Conservation (phyloP, 2,113 vertebrate species). For the Cervus canadensis region DNA sequence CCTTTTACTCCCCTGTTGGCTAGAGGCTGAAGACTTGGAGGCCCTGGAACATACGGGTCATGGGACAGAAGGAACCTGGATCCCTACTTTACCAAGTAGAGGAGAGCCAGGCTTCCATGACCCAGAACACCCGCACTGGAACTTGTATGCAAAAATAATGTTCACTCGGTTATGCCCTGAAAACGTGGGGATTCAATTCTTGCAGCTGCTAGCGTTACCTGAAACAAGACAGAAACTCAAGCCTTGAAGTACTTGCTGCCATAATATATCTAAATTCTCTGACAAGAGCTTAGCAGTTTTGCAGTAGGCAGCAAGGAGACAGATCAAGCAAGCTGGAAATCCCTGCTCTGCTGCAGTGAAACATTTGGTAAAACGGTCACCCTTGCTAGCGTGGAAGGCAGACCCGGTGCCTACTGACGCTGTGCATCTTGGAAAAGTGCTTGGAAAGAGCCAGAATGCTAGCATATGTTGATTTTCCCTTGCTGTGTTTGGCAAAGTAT, state of each 20-base stretch:
- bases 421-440: neutral
- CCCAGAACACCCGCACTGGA: neutral
- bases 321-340: slow-evolving; percentile 62
- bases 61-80: neutral
- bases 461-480: slow-evolving; percentile 70
- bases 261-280: neutral
- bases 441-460: slow-evolving; percentile 57
- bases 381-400: slow-evolving; percentile 63
- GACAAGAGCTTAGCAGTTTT: slow-evolving; percentile 51
- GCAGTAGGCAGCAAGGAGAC: slow-evolving; percentile 53
- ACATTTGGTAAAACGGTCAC: slow-evolving; percentile 72
- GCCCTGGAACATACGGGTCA: neutral
- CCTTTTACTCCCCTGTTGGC: neutral
- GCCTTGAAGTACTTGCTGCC: neutral
- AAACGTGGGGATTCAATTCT: neutral
- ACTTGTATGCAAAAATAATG: neutral
- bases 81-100: neutral
- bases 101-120: neutral
- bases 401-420: slow-evolving; percentile 49
- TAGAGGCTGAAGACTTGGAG: neutral
- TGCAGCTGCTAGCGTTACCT: neutral
- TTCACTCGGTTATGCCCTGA: neutral
- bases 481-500: slow-evolving; percentile 68
- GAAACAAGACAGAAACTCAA: neutral
- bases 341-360: slow-evolving; percentile 62